Base-by-base conservation (phyloP, 2,113 vertebrate genomes). In the Podilymbus podiceps region DNA sequence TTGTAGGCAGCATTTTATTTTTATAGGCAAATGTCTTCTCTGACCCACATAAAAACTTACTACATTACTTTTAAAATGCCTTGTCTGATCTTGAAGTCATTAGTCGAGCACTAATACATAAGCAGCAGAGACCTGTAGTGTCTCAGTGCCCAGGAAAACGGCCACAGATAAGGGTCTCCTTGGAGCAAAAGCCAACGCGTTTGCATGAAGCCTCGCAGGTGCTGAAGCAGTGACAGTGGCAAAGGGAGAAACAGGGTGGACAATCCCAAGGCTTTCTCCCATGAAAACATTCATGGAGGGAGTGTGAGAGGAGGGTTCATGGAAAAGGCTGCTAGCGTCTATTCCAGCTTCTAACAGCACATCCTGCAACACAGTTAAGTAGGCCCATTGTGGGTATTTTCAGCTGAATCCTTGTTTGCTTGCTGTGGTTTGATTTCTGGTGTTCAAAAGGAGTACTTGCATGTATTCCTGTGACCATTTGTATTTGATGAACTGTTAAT, bases 151-250 rank as follows among this genome's bases (percentile, higher is more conserved):
- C 58, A 27, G 21, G 15, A 46, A 42, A 40, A 23, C 5, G 8
- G 15, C n/a, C 40, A 15, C 17, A n/a, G 38, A 3, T 5, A 62
- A 71, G 42, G 33, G 18, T 5, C 28, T 25, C 28, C 30, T 16
- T 18, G 35, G 49, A 58, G 47, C 25, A 35, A 42, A 67, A 42
- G 9, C 18, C 44, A 30, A 27, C 11, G 1, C 6, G 5, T 12
- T 31, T 15, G 2, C 1, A 1, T 33, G 12, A 1, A 8, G 14
- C 1, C 0, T 17, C 1, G 12, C 38, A 3, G 17, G 1, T 6
- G 23, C 4, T 56, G 62, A 50, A 56, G 42, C 22, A 25, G 30
- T n/a, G 49, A 31, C 23, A 27, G 44, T 47, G 58, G 25, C 59
- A 8, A 2, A 33, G n/a, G 78, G 17, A 55, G 44, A 38, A 35